These are phyloP conservation scores for Popillia japonica DNA, from an alignment of 1,140 invertebrate species.

Conservation along the genomic window DNA sequence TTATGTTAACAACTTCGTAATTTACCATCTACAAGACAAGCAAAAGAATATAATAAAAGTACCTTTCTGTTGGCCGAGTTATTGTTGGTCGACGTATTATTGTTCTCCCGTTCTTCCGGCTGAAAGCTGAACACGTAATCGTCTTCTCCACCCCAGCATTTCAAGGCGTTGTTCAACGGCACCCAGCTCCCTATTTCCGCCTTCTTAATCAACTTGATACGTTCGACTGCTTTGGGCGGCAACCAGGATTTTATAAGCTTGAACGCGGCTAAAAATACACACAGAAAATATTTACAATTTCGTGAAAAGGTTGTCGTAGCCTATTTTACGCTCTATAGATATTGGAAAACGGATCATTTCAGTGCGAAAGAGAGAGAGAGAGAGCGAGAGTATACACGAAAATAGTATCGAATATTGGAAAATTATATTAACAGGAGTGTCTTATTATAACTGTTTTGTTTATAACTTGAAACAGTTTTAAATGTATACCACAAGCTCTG, in stretches of 20 bases:
- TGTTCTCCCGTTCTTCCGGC: conserved; percentile 64
- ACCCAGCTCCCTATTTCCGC: conserved; percentile 80
- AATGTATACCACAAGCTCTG: too few relatives aligned
- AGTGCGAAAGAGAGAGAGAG: too few relatives aligned
- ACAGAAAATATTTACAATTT: neutral
- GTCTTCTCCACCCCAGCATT: conserved; percentile 87
- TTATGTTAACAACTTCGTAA: too few relatives aligned
- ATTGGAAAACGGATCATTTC: too few relatives aligned
- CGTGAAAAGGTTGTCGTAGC: neutral
- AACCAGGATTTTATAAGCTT: conserved; percentile 91
- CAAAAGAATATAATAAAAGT: conserved; percentile 47
- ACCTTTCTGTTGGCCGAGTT: conserved; percentile 65
- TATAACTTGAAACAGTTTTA: too few relatives aligned
- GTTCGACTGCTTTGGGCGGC: conserved; percentile 87
- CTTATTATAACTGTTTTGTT: too few relatives aligned
- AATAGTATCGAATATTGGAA: too few relatives aligned
- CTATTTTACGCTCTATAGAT: too few relatives aligned
- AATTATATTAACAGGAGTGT: too few relatives aligned
- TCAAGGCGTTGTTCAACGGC: conserved; percentile 74
- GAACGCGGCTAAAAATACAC: conserved; percentile 76
- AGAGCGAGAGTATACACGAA: too few relatives aligned
- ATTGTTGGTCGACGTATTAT: conserved; percentile 59
- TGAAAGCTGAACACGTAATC: conserved; percentile 77
- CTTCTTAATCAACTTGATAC: conserved; percentile 89
- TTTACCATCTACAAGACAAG: too few relatives aligned